Evolutionary conservation across 2,113 vertebrate genomes (phyloP).

Genomic region (Poeciliopsis prolifica): DNA sequence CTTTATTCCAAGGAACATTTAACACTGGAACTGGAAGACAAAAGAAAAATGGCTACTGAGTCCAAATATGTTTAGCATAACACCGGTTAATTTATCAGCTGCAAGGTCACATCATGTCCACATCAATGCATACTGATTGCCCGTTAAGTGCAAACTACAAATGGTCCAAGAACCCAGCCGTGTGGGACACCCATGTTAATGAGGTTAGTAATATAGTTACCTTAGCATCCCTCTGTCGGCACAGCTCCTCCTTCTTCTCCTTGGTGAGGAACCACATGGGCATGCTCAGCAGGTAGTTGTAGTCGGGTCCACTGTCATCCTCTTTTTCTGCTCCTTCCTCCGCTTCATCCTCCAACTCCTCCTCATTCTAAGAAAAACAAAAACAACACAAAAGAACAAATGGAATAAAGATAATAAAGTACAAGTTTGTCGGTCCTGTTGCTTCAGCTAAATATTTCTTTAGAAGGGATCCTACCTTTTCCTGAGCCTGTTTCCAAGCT

Average conservation of each 20-base stretch:
- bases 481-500: constrained; percentile 91
- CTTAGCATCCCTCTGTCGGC: constrained; percentile 89
- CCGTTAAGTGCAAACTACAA: too few species aligned
- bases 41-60: too few species aligned
- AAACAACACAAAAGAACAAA: background rate
- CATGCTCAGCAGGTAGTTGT: constrained; percentile 96
- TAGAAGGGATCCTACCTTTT: constrained; percentile 82
- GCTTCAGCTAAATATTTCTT: background rate
- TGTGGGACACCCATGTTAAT: too few species aligned
- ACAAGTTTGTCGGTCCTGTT: background rate
- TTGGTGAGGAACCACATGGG: constrained; percentile 97
- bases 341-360: constrained; percentile 36
- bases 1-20: too few species aligned
- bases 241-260: constrained; percentile 97
- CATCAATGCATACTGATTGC: too few species aligned
- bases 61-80: too few species aligned
- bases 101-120: too few species aligned
- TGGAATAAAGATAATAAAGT: background rate
- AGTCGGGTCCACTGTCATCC: constrained; percentile 85
- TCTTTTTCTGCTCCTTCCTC: constrained; percentile 74
- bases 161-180: too few species aligned
- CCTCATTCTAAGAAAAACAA: constrained; percentile 35
- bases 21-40: too few species aligned
- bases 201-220: constrained; percentile 58
- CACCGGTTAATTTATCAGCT: too few species aligned